Conservation (phyloP, 2,113 vertebrate genomes). For the Elgaria multicarinata region DNA sequence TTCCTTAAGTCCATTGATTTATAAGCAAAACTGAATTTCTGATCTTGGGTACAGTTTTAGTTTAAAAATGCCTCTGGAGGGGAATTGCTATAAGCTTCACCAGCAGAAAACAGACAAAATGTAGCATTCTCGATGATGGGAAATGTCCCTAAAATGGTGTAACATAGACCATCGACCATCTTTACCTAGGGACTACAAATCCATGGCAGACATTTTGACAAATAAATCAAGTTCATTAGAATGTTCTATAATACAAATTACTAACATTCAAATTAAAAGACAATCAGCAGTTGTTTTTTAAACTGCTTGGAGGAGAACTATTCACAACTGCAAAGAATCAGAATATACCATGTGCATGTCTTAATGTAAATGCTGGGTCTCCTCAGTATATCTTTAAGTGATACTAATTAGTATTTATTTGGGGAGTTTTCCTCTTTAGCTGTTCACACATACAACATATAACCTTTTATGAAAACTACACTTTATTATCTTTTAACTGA, state of each 20-base stretch:
- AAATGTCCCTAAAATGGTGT: background rate
- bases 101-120: background rate
- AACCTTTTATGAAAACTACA: conserved; percentile 56
- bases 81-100: background rate
- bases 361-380: conserved; percentile 24
- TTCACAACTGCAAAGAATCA: conserved; percentile 8
- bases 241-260: conserved; percentile 57
- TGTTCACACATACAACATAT: conserved; percentile 35
- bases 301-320: background rate
- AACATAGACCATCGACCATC: conserved; percentile 25
- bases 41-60: background rate
- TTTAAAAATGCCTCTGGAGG: background rate
- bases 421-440: conserved; percentile 14
- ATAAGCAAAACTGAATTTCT: background rate
- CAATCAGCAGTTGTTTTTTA: conserved; percentile 10
- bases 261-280: conserved; percentile 31
- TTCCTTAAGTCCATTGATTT: background rate
- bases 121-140: conserved; percentile 9
- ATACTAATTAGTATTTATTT: conserved; percentile 41
- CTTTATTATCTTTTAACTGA: conserved; percentile 57
- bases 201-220: conserved; percentile 29
- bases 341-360: background rate
- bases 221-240: conserved; percentile 57
- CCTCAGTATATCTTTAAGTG: conserved; percentile 45
- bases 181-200: conserved; percentile 20